phyloP scores from a whole-genome alignment of 2,113 vertebrate species.

The Pardalotus punctatus region DNA sequence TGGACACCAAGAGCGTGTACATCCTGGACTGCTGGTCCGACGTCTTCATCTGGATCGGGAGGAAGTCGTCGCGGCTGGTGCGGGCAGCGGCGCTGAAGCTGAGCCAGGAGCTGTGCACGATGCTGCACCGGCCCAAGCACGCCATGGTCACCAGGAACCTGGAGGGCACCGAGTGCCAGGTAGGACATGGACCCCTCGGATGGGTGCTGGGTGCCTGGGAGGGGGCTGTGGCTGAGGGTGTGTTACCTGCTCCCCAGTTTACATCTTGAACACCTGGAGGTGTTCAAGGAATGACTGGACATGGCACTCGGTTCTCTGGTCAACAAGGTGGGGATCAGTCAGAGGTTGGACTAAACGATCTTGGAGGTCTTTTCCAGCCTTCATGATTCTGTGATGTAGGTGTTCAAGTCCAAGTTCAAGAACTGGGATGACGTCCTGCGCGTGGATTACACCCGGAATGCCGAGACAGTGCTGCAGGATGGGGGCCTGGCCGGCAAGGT shows the following conservation, averaged over 20 bases:
- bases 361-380: not conserved
- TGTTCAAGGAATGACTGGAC: not conserved
- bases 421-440: slow-evolving; percentile 97
- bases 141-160: slow-evolving; percentile 90
- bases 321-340: accelerated
- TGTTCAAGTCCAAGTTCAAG: slow-evolving; percentile 97
- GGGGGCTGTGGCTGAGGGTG: accelerated
- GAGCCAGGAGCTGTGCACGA: slow-evolving; percentile 94
- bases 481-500: slow-evolving; percentile 85
- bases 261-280: not conserved
- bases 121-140: slow-evolving; percentile 95
- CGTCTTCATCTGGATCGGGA: slow-evolving; percentile 97
- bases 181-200: slow-evolving; percentile 4
- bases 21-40: slow-evolving; percentile 98
- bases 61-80: slow-evolving; percentile 91
- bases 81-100: slow-evolving; percentile 93
- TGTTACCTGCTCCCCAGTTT: accelerated
- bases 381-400: slow-evolving; percentile 61
- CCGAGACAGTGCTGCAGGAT: slow-evolving; percentile 83
- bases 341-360: not conserved
- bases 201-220: not conserved
- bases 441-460: slow-evolving; percentile 95
- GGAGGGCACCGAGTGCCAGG: slow-evolving; percentile 95
- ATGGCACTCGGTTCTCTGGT: not conserved
- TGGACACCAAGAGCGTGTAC: slow-evolving; percentile 94